Base-by-base conservation (phyloP, 2,113 vertebrate genomes). In the Symphodus melops region DNA sequence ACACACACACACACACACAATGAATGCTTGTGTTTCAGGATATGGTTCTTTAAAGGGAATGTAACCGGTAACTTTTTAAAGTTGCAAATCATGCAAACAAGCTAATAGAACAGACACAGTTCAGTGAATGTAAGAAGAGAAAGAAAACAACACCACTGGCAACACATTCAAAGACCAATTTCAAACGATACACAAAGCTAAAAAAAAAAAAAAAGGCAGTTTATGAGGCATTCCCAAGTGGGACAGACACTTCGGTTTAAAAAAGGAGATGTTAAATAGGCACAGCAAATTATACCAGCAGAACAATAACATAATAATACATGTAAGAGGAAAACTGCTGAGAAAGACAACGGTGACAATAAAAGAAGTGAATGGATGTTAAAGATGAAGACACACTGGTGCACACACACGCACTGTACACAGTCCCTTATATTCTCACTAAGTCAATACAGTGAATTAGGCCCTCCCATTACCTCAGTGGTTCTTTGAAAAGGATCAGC, bases 41-140 rank as follows among this genome's bases (percentile, higher is more conserved):
- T 39, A 55, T 11, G n/a, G 23, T 49, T 49, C 41, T 73, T 77
- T 81, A 63, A 77, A 60, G 56, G 75, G 77, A 85, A 82, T 80
- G 78, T 56, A 61, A 72, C 53, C 14, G 28, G 65, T n/a, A 79
- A 44, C 46, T 19, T 46, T 33, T 33, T 33, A 33, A 33, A 33
- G 28, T 33, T 33, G 28, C 28, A 33, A 33, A 33, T 33, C 28
- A 33, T 33, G 13, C 3, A 51, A 9, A 53, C 12, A 57, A 53
- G 9, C 60, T 17, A 49, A 49, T 19, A 3, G 23, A 73, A 19
- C 0, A 33, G 48, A 75, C 8, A 46, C 13, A 55, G 42, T 33
- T 46, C 12, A 21, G 39, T 54, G 4, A 44, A 44, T 44, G 42
- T 56, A 2, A 11, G 8, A 72, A 52, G 21, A 61, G 11, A 53